Evolutionary conservation across 2,113 vertebrate genomes (phyloP).

Genomic region (Saccopteryx leptura): DNA sequence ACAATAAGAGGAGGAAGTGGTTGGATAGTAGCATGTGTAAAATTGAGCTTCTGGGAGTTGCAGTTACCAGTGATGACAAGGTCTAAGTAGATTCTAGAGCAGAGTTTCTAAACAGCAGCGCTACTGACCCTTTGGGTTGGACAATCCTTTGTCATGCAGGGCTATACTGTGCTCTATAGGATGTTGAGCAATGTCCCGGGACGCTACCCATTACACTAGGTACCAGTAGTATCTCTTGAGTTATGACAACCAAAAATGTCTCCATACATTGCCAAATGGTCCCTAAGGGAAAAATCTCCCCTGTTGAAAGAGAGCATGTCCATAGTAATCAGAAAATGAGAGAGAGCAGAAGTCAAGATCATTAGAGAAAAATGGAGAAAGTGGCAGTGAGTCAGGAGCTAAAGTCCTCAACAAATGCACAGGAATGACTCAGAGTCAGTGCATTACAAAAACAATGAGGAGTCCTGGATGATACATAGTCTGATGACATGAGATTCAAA

Average conservation of each 20-base stretch:
- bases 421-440: slow-evolving; percentile 27
- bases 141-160: neutral
- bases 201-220: neutral
- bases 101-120: neutral
- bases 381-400: slow-evolving; percentile 61
- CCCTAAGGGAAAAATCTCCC: neutral
- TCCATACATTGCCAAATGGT: neutral
- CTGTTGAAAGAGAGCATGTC: neutral
- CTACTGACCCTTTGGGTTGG: neutral
- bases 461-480: neutral
- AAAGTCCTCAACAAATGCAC: slow-evolving; percentile 28
- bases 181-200: neutral
- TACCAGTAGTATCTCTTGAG: neutral
- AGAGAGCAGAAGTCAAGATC: neutral
- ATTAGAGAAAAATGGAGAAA: slow-evolving; percentile 49
- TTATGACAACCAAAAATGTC: neutral
- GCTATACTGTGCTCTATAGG: neutral
- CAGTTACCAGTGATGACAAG: neutral
- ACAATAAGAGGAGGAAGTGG: slow-evolving; percentile 16
- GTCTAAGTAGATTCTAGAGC: neutral
- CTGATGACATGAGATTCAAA: neutral
- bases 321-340: neutral
- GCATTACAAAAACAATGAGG: neutral
- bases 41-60: neutral
- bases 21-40: neutral